Percentiles rank a stretch among this genome's conserved stretches.
Evolutionary conservation across 2,888 invertebrate species (phyloP).

Genomic region (Lissocephala sabroskyi): DNA sequence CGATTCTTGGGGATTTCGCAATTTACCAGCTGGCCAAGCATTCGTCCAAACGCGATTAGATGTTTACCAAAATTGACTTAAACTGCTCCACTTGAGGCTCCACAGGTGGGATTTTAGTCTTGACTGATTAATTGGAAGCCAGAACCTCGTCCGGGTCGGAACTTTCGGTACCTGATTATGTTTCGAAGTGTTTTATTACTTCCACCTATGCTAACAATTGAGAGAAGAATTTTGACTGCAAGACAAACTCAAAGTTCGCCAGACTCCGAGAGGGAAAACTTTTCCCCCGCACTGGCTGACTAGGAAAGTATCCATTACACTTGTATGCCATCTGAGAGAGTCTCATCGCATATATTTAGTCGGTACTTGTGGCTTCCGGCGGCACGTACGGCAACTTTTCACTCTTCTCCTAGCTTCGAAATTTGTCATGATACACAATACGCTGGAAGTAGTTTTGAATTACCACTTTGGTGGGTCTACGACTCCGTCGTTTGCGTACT

Average conservation of each 20-base stretch:
- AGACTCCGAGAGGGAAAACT: constrained; percentile 20
- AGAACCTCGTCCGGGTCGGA: constrained; percentile 6
- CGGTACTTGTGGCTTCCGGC: constrained; percentile 21
- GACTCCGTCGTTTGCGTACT: too few species aligned
- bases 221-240: constrained; percentile 44
- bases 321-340: constrained; percentile 13
- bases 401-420: constrained; percentile 25
- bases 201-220: constrained; percentile 60
- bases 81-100: background rate
- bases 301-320: constrained; percentile 34
- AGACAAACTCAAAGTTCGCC: constrained; percentile 29
- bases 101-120: too few species aligned
- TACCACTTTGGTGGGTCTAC: constrained; percentile 17
- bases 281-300: background rate
- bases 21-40: background rate
- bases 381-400: constrained; percentile 36
- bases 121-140: too few species aligned
- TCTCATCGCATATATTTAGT: background rate
- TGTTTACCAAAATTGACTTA: background rate
- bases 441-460: constrained; percentile 40
- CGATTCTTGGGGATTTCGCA: background rate
- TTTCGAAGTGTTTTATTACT: constrained; percentile 57
- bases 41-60: background rate
- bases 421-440: constrained; percentile 50
- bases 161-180: constrained; percentile 48